Evolutionary conservation across 2,113 vertebrate species (phyloP), one percentile per base, ranked within the genome.

Genomic region (Pogona vitticeps): DNA sequence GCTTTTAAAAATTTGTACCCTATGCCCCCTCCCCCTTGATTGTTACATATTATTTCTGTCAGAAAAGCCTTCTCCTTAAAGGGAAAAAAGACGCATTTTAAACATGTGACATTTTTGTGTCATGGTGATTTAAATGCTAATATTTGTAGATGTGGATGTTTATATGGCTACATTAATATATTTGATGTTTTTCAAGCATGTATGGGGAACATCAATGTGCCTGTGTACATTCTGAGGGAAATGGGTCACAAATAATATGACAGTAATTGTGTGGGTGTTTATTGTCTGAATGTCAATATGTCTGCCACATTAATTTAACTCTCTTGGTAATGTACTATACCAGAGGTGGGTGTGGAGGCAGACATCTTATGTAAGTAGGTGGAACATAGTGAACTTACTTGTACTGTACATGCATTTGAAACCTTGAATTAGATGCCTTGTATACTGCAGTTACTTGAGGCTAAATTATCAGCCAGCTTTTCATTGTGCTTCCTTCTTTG

Each of bases 121-220:
- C 46, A 82, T 21, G 17, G 33, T 33, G 14, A 1, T 20, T 52
- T 13, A 38, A n/a, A 72, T 15, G 23, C 33, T 23, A 82, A 71
- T 71, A 82, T 4, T 61, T 38, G 31, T 26, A 52, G 15, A 23
- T 15, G 58, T 67, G 73, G 91, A 80, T 71, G 87, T 90, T 90
- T 71, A 42, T 77, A 36, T 7, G 36, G 58, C 61, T 73, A 9
- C 0, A 71, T n/a, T 91, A 84, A 23, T 71, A 79, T 76, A 85
- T 87, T 83, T 7, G 0, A 33, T 26, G 76, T 42, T 89, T 91
- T 86, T 85, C 86, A 86, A 87, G 79, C 78, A 76, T 46, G 0
- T 70, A 33, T 70, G 63, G n/a, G 61, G 59, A 86, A 83, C 40
- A 79, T 87, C 86, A 77, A 42, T 28, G 15, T 59, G 6, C 59